Evolutionary conservation across 1,140 invertebrate genomes (phyloP).

Genomic region (Ericerus pela): DNA sequence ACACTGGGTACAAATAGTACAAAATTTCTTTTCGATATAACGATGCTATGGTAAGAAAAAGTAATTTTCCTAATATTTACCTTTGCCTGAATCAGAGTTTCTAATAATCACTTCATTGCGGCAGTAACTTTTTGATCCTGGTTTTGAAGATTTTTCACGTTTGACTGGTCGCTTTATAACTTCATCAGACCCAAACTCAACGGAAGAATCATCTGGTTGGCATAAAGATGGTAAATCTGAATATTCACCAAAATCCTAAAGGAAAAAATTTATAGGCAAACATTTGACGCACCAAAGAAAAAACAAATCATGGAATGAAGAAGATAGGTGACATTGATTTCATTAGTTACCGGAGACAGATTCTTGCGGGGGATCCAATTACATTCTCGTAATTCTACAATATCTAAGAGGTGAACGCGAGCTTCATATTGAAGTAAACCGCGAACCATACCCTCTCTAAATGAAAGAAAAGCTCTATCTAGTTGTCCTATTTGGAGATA

Average conservation of each 20-base stretch:
- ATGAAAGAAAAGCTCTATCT: conserved; percentile 58
- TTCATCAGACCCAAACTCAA: conserved; percentile 57
- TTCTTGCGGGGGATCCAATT: conserved; percentile 40
- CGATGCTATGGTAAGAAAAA: too few relatives aligned
- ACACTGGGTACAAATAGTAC: too few relatives aligned
- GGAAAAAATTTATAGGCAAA: too few relatives aligned
- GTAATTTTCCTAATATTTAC: conserved; percentile 35
- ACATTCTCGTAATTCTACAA: conserved; percentile 74
- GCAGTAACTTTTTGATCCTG: conserved; percentile 78
- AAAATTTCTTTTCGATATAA: too few relatives aligned
- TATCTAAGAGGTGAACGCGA: conserved; percentile 66
- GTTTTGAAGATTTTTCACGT: conserved; percentile 61
- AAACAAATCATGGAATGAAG: too few relatives aligned
- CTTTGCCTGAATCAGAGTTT: conserved; percentile 88
- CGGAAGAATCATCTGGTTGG: conserved; percentile 24
- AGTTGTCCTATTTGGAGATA: conserved; percentile 25
- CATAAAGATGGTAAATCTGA: not conserved
- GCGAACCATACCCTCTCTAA: conserved; percentile 73
- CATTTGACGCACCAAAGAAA: too few relatives aligned
- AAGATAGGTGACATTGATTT: too few relatives aligned
- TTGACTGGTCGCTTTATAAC: conserved; percentile 74
- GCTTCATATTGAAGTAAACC: conserved; percentile 57
- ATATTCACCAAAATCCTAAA: too few relatives aligned
- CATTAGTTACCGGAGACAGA: conserved; percentile 7
- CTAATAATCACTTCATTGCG: conserved; percentile 87